Percentiles rank a stretch among this genome's conserved stretches.
Conservation (phyloP, 2,888 invertebrate genomes). For the Cancer borealis region DNA sequence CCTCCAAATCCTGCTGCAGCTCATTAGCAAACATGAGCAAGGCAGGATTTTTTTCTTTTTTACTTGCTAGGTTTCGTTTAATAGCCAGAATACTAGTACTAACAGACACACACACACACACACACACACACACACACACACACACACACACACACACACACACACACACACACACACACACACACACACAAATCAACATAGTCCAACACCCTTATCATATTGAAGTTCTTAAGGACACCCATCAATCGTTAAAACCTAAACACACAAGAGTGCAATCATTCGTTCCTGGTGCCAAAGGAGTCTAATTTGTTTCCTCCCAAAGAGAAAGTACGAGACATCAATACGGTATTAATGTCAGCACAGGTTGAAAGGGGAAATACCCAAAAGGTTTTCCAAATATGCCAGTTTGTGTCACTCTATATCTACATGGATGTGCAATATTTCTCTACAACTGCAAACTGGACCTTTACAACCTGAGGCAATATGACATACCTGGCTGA, state of each 20-base stretch:
- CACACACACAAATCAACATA: no score
- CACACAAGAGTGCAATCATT: not conserved
- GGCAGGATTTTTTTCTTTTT: no score
- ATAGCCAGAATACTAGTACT: no score
- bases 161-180: no score
- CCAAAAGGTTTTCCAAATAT: conserved; percentile 62
- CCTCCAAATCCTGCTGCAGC: conserved; percentile 23
- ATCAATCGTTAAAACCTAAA: not conserved
- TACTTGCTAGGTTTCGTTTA: no score
- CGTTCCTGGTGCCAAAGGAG: not conserved
- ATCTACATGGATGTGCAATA: conserved; percentile 69
- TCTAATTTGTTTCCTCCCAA: conserved; percentile 14
- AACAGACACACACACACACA: no score
- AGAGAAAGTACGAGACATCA: conserved; percentile 43
- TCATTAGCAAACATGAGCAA: not conserved
- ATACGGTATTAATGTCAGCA: conserved; percentile 69
- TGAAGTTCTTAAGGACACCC: not conserved
- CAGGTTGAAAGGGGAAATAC: conserved; percentile 63
- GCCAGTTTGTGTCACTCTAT: conserved; percentile 67
- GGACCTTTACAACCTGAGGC: conserved; percentile 61
- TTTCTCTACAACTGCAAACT: conserved; percentile 73
- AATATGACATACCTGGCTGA: conserved; percentile 45
- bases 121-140: no score
- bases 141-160: no score
- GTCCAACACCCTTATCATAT: no score